phyloP scores from a whole-genome alignment of 2,888 invertebrate genomes.

The Cosmopolites sordidus region DNA sequence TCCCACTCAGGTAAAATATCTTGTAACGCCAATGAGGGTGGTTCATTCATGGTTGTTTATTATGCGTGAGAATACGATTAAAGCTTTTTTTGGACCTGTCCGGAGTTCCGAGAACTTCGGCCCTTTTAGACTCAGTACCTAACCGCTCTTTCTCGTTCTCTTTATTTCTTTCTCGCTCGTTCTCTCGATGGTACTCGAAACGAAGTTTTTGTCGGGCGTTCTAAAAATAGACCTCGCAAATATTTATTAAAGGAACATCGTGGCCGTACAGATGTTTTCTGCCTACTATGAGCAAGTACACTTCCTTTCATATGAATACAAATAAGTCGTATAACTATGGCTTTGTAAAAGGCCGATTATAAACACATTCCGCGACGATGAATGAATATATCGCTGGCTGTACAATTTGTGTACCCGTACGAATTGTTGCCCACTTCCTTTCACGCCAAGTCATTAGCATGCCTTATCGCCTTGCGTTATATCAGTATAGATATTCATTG shows the following conservation, averaged over 20 bases:
- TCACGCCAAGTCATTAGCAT: too few relatives aligned
- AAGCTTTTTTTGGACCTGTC: neutral
- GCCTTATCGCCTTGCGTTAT: too few relatives aligned
- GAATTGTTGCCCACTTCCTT: too few relatives aligned
- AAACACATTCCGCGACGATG: too few relatives aligned
- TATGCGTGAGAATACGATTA: neutral
- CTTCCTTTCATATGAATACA: conserved; percentile 1
- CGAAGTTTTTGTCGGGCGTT: neutral
- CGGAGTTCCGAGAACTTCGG: neutral
- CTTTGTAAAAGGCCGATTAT: too few relatives aligned
- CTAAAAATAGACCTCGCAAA: conserved; percentile 1
- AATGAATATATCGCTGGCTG: too few relatives aligned
- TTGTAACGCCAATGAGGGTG: neutral
- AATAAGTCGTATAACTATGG: neutral
- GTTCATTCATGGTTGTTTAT: conserved; percentile 1
- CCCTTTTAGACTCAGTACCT: neutral
- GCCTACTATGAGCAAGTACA: neutral
- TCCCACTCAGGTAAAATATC: too few relatives aligned
- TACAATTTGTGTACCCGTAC: too few relatives aligned
- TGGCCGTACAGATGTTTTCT: neutral
- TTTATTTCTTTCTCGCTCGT: neutral
- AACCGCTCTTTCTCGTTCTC: neutral
- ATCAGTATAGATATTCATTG: too few relatives aligned
- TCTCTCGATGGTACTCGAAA: neutral
- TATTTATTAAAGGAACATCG: neutral